These are phyloP conservation scores for Melanotaenia parkinsoni DNA, from an alignment of 2,797 vertebrate species.

Conservation along the genomic window DNA sequence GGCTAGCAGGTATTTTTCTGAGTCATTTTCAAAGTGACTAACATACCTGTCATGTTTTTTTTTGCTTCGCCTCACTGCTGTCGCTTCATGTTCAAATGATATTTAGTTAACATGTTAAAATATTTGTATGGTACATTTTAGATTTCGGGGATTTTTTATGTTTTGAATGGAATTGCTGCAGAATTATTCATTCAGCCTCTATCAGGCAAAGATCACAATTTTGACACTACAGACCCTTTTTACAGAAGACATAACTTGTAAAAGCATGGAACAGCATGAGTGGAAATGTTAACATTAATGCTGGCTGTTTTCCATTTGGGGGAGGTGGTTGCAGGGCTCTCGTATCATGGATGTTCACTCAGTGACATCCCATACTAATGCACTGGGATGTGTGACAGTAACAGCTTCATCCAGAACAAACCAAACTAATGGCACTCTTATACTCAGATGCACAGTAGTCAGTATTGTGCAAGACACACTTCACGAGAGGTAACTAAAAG, in stretches of 20 bases:
- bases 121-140: not conserved
- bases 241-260: not conserved
- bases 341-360: not conserved
- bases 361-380: not conserved
- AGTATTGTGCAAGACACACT: not conserved
- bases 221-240: not conserved
- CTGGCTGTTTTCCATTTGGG: not conserved
- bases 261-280: not conserved
- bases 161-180: conserved; percentile 15
- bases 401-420: not conserved
- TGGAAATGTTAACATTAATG: not conserved
- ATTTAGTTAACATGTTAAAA: conserved; percentile 29
- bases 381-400: not conserved
- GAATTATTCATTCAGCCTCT: conserved; percentile 5
- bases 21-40: conserved; percentile 65
- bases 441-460: not conserved
- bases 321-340: not conserved
- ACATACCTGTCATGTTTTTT: conserved; percentile 39
- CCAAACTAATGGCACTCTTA: not conserved
- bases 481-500: not conserved
- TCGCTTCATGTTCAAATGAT: conserved; percentile 51
- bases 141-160: conserved; percentile 1
- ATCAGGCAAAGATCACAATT: not conserved
- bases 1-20: conserved; percentile 45
- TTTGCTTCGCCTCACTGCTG: conserved; percentile 31